Conservation (phyloP, 2,888 invertebrate species). For the Rhagium mordax region DNA sequence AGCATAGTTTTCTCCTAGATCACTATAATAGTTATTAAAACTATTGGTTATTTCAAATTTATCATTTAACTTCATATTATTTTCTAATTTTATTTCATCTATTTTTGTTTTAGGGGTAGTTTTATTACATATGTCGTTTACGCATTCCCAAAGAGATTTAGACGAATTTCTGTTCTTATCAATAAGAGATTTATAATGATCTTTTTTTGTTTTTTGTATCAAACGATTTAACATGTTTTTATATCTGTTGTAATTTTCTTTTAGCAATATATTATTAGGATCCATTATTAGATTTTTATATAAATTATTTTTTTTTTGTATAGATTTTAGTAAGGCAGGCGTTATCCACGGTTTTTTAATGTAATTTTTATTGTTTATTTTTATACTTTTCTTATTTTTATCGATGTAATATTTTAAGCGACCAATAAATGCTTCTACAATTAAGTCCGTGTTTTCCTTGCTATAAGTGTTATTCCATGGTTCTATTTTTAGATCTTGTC, state of each 20-base stretch:
- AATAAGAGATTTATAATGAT: not conserved
- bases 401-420: not conserved
- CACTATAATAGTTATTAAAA: no score
- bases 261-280: not conserved
- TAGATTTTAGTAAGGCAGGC: not conserved
- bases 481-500: not conserved
- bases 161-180: not conserved
- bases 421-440: not conserved
- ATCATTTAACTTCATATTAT: no score
- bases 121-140: not conserved
- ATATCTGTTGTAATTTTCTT: not conserved
- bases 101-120: not conserved
- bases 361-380: not conserved
- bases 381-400: not conserved
- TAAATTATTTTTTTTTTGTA: not conserved
- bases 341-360: not conserved
- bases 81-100: not conserved
- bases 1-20: no score
- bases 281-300: not conserved
- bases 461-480: not conserved
- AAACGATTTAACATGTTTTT: not conserved
- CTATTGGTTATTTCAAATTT: no score
- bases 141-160: not conserved
- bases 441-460: not conserved
- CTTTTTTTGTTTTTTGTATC: not conserved